Conservation (phyloP, 2,888 invertebrate genomes). For the Suillia variegata region DNA sequence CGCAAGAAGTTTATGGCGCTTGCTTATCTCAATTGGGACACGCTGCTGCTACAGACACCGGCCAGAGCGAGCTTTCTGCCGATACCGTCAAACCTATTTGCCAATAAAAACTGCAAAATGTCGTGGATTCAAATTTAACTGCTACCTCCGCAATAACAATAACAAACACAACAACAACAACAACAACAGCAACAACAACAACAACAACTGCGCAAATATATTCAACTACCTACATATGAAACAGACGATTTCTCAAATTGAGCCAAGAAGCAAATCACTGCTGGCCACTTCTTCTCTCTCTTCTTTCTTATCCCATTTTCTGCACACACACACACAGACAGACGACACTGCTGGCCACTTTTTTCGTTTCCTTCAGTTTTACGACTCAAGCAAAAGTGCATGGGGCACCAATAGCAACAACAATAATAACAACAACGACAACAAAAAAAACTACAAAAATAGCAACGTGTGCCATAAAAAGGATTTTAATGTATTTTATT, state of each 20-base stretch:
- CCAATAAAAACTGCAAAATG: constrained; percentile 8
- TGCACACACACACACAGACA: not conserved
- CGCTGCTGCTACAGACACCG: no score
- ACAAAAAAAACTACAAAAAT: not conserved
- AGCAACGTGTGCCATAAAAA: constrained; percentile 35
- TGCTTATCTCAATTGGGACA: not conserved
- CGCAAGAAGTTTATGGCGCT: not conserved
- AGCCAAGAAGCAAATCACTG: constrained; percentile 28
- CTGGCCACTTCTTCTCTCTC: constrained; percentile 1
- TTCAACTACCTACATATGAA: constrained; percentile 10
- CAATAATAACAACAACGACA: not conserved
- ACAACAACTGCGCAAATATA: constrained; percentile 14
- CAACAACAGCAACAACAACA: not conserved
- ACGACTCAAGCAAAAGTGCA: not conserved
- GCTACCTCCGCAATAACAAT: constrained; percentile 2
- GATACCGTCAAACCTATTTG: no score
- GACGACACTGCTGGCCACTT: not conserved
- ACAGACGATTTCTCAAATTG: constrained; percentile 29
- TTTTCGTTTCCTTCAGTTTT: constrained; percentile 5
- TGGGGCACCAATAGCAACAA: not conserved
- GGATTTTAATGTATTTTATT: constrained; percentile 46
- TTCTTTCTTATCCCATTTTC: not conserved
- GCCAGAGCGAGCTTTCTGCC: no score
- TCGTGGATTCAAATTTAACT: constrained; percentile 21
- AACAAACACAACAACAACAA: not conserved